phyloP scores from a whole-genome alignment of 2,888 invertebrate species.

The Drosophila borealis region DNA sequence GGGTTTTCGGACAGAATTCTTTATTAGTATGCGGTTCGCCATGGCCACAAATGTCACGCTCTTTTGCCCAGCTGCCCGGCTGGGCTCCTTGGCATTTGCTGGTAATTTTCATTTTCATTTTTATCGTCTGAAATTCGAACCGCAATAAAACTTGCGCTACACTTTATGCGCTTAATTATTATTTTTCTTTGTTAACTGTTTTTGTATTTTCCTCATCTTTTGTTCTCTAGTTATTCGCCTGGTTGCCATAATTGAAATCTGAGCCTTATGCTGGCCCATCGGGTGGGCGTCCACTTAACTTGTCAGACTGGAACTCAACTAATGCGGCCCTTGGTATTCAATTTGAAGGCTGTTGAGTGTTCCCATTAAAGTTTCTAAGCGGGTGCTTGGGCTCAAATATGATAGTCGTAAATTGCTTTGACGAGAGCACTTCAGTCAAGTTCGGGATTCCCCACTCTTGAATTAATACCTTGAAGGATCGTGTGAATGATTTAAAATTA shows the following conservation, averaged over 20 bases:
- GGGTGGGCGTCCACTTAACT: slow-evolving; percentile 52
- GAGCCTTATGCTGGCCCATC: slow-evolving; percentile 43
- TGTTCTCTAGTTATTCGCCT: neutral
- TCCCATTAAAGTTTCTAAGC: slow-evolving; percentile 10
- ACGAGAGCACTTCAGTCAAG: neutral
- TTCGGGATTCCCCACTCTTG: neutral
- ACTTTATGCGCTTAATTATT: slow-evolving; percentile 67
- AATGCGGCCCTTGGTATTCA: slow-evolving; percentile 13
- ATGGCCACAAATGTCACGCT: slow-evolving; percentile 39
- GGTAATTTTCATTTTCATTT: slow-evolving; percentile 43
- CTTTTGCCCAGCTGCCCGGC: neutral
- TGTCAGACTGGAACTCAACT: slow-evolving; percentile 29
- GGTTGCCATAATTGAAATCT: slow-evolving; percentile 64
- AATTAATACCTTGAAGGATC: too few relatives aligned
- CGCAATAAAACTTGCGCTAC: slow-evolving; percentile 55
- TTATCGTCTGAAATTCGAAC: slow-evolving; percentile 61
- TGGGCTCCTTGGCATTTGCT: slow-evolving; percentile 21
- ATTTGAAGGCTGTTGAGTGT: slow-evolving; percentile 10
- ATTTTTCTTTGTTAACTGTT: slow-evolving; percentile 38
- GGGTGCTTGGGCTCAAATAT: neutral
- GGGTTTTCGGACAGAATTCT: slow-evolving; percentile 1
- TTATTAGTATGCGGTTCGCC: slow-evolving; percentile 2
- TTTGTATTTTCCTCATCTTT: slow-evolving; percentile 13
- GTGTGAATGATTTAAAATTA: too few relatives aligned
- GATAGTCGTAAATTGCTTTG: slow-evolving; percentile 1